Evolutionary conservation across 1,140 invertebrate species (phyloP).

Genomic region (Pogonomyrmex barbatus): DNA sequence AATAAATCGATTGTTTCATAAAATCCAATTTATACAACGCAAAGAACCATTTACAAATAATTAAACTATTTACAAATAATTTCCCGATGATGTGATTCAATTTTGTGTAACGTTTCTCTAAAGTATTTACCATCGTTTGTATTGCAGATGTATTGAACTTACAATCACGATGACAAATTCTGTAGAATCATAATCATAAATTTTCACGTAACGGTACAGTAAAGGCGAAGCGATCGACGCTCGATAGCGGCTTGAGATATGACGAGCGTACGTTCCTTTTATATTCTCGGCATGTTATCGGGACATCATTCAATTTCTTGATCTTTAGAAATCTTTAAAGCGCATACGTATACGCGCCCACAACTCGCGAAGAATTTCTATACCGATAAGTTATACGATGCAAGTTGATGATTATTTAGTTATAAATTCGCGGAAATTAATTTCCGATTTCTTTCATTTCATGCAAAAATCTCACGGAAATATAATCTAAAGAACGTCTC

Average conservation of each 20-base stretch:
- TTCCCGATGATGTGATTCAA: not conserved
- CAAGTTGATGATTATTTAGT: not conserved
- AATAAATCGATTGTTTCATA: not conserved
- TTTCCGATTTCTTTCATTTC: not conserved
- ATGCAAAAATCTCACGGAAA: not conserved
- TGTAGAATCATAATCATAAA: conserved; percentile 17
- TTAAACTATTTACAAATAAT: not conserved
- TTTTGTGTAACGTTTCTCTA: not conserved
- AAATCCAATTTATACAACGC: not conserved
- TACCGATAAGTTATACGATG: not conserved
- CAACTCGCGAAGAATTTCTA: not conserved
- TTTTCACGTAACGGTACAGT: not conserved
- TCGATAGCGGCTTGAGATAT: not conserved
- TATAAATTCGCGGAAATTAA: not conserved
- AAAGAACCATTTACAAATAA: not conserved
- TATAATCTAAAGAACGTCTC: not conserved
- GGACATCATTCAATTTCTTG: not conserved
- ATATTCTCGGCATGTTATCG: not conserved
- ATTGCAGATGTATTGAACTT: not conserved
- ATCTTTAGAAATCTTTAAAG: conserved; percentile 3
- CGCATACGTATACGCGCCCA: not conserved
- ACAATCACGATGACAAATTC: not conserved
- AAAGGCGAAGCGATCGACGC: not conserved
- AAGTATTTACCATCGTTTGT: not conserved
- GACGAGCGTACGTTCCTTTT: not conserved